Conservation (phyloP, 2,113 vertebrate genomes). For the Sigmodon hispidus region DNA sequence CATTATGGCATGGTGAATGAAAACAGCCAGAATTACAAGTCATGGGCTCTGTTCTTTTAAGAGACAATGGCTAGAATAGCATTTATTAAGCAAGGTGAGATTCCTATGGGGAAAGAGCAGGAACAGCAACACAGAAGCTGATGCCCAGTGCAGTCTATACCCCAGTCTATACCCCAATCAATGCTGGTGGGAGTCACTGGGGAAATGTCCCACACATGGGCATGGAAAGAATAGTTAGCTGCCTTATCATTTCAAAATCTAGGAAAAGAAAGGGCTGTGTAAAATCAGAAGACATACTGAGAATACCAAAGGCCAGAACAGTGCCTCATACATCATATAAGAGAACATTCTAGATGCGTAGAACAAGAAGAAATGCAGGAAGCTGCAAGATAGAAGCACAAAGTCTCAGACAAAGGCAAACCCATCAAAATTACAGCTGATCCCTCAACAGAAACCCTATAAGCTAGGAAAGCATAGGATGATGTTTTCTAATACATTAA, state of each 20-base stretch:
- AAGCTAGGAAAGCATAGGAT: background rate
- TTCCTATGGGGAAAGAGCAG: background rate
- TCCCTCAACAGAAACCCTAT: background rate
- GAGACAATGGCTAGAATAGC: background rate
- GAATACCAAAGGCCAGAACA: background rate
- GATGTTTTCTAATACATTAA: background rate
- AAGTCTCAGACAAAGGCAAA: no score
- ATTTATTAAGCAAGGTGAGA: background rate
- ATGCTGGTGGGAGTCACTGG: background rate
- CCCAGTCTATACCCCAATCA: no score
- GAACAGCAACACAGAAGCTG: background rate
- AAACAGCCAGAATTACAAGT: background rate
- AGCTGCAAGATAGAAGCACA: background rate
- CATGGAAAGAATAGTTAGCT: no score
- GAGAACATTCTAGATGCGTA: background rate
- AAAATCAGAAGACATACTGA: no score
- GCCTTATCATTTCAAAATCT: background rate
- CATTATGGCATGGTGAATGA: background rate
- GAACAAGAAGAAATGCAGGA: background rate
- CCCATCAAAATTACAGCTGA: background rate
- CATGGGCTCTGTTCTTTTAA: background rate
- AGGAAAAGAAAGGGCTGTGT: background rate
- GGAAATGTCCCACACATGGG: background rate
- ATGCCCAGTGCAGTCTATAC: background rate
- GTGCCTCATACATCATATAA: background rate